These are phyloP conservation scores for Oxyruncus cristatus DNA, from an alignment of 2,113 vertebrate species.

Conservation along the genomic window DNA sequence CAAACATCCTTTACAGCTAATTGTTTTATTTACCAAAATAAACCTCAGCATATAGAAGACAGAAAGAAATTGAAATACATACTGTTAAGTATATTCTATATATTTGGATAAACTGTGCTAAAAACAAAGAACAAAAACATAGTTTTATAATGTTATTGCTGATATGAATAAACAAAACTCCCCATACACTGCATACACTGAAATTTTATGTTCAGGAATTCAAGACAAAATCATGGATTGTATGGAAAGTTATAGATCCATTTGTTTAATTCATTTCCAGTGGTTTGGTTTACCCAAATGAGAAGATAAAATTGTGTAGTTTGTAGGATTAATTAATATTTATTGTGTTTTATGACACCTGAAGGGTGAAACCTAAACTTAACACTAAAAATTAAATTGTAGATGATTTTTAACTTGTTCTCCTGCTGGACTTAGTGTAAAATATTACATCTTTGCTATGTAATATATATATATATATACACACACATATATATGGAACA, in stretches of 20 bases:
- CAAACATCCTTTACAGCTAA: background rate
- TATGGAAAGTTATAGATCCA: background rate
- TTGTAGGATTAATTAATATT: background rate
- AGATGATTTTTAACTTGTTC: background rate
- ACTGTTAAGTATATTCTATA: background rate
- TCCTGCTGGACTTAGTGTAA: background rate
- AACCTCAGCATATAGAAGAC: background rate
- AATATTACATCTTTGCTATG: background rate
- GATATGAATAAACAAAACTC: background rate
- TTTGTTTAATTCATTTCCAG: background rate
- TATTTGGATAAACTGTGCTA: background rate
- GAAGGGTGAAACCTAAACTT: background rate
- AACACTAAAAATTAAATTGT: background rate
- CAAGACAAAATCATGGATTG: background rate
- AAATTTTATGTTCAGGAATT: background rate
- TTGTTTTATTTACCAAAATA: background rate
- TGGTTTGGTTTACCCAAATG: background rate
- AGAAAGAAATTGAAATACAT: background rate
- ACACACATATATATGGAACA: background rate
- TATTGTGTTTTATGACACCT: background rate
- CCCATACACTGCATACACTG: fast-evolving
- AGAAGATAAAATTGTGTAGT: background rate
- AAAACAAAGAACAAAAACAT: background rate
- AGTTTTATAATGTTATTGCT: background rate
- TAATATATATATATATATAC: background rate